Conservation (phyloP, 2,888 invertebrate species). For the Strigamia maritima region DNA sequence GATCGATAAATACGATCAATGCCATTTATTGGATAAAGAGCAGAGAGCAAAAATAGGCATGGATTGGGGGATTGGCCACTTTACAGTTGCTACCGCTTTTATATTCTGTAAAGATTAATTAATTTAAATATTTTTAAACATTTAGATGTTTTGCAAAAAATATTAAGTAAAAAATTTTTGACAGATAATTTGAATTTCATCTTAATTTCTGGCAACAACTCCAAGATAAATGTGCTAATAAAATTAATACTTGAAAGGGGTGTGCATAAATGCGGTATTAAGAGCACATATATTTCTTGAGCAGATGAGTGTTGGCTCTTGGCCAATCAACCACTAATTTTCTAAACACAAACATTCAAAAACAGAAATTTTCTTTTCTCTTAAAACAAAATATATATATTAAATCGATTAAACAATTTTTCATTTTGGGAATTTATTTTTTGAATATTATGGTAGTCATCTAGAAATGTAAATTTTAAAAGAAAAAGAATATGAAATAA, state of each 20-base stretch:
- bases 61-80: background rate
- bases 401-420: background rate
- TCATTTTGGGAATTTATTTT: no score
- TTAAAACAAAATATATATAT: background rate
- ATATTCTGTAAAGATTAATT: no score
- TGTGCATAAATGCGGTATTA: conserved; percentile 1
- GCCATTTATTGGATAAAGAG: background rate
- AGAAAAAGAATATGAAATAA: no score
- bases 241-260: conserved; percentile 6
- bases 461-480: no score
- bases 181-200: background rate
- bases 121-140: no score
- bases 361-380: background rate
- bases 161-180: no score
- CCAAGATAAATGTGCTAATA: background rate
- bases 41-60: background rate
- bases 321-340: conserved; percentile 15
- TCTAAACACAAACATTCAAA: background rate
- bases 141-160: no score
- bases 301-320: background rate
- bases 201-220: background rate
- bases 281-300: conserved; percentile 9
- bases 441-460: no score
- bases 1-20: background rate
- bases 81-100: background rate